Conservation (phyloP, 2,797 vertebrate species). For the Vultur gryphus region DNA sequence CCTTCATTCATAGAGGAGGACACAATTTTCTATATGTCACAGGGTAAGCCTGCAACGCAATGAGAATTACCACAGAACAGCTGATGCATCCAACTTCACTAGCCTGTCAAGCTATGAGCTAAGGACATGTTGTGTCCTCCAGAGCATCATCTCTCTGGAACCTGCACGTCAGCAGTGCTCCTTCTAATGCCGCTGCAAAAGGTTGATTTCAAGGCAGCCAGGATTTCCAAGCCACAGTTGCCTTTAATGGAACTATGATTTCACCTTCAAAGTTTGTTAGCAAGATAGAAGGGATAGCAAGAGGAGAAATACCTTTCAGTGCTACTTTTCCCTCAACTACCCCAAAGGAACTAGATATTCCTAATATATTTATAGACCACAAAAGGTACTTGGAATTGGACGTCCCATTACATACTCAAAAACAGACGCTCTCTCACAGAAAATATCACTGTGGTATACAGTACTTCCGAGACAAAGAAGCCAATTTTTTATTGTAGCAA, state of each 20-base stretch:
- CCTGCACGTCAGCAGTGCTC: fast-evolving
- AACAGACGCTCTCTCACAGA: neutral
- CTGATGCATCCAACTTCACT: neutral
- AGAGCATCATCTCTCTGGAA: neutral
- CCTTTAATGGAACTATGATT: neutral
- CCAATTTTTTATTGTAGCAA: neutral
- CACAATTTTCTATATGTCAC: neutral
- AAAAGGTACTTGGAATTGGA: neutral
- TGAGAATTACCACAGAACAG: neutral
- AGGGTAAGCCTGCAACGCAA: neutral
- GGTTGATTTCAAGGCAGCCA: neutral
- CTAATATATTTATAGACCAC: neutral
- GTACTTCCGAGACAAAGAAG: neutral
- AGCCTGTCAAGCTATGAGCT: neutral
- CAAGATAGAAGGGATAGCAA: neutral
- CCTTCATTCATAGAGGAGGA: neutral
- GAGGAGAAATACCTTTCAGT: neutral
- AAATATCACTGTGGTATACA: neutral
- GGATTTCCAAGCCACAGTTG: neutral
- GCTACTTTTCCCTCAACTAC: neutral
- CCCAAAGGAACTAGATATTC: neutral
- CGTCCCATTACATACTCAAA: neutral
- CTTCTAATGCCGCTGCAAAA: neutral
- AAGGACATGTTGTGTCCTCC: fast-evolving
- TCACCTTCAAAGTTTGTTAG: neutral